These are phyloP conservation scores for Sitophilus oryzae DNA, from an alignment of 1,140 invertebrate species.

Conservation along the genomic window DNA sequence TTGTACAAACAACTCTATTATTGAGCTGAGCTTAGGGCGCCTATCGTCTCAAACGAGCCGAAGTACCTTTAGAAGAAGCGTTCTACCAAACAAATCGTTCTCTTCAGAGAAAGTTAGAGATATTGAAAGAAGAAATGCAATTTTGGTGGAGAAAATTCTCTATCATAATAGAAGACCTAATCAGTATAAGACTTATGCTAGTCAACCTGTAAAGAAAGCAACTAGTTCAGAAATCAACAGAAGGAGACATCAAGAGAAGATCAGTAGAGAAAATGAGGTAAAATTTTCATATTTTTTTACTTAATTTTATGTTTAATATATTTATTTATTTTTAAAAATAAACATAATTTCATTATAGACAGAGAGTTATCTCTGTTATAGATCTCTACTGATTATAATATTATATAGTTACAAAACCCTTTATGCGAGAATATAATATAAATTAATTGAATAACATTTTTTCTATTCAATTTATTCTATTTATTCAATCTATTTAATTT, in stretches of 20 bases:
- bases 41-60: neutral
- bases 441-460: too few relatives aligned
- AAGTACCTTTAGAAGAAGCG: neutral
- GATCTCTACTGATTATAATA: too few relatives aligned
- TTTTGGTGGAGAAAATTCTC: constrained; percentile 31
- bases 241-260: constrained; percentile 30
- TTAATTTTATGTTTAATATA: neutral
- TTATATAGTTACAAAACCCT: too few relatives aligned
- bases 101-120: constrained; percentile 26
- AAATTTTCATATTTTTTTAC: constrained; percentile 2
- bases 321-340: neutral
- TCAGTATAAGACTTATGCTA: constrained; percentile 13
- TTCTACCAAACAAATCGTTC: constrained; percentile 28
- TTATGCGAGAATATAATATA: too few relatives aligned
- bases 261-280: constrained; percentile 32
- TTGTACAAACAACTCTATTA: neutral
- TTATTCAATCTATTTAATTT: too few relatives aligned
- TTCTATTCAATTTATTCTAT: too few relatives aligned
- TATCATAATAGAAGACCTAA: constrained; percentile 27
- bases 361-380: too few relatives aligned
- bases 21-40: neutral
- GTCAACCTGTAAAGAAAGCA: constrained; percentile 7
- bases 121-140: constrained; percentile 30
- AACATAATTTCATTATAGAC: too few relatives aligned
- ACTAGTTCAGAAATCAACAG: constrained; percentile 32